Conservation (phyloP, 2,113 vertebrate species). For the Steatornis caripensis region DNA sequence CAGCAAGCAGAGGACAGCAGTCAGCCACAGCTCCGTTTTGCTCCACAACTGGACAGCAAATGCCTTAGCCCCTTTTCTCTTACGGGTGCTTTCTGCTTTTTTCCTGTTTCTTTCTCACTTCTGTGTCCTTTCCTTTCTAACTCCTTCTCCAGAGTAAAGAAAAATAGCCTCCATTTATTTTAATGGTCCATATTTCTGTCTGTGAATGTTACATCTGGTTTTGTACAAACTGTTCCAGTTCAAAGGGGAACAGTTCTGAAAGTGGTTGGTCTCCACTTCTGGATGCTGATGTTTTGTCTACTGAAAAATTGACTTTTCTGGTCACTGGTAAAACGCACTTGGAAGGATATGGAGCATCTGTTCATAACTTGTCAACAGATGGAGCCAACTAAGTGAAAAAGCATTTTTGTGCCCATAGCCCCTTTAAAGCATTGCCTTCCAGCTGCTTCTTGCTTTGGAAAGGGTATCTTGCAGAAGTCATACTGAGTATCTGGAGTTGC, state of each 20-base stretch:
- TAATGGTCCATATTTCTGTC: background rate
- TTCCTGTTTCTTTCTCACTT: background rate
- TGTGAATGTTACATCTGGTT: background rate
- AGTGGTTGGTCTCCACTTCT: background rate
- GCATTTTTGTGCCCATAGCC: constrained; percentile 1
- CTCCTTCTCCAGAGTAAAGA: background rate
- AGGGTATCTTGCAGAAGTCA: background rate
- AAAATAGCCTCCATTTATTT: background rate
- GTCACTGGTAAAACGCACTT: constrained; percentile 36
- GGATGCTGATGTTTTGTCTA: constrained; percentile 37
- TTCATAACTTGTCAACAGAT: constrained; percentile 50
- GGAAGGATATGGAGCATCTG: constrained; percentile 45
- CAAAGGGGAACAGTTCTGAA: background rate
- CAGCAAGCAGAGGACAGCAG: background rate
- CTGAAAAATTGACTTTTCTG: constrained; percentile 37
- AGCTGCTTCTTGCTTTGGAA: constrained; percentile 36
- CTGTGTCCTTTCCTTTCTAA: background rate
- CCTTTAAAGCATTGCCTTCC: constrained; percentile 20
- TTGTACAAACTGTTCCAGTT: constrained; percentile 19
- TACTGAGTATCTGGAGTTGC: background rate
- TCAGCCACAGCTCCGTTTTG: background rate
- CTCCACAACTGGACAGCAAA: background rate
- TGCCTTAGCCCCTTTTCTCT: background rate
- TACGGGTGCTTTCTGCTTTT: background rate
- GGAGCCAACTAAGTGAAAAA: constrained; percentile 48